Evolutionary conservation across 2,113 vertebrate species (phyloP), one percentile per base, ranked within the genome.

Genomic region (Microcebus griseorufus): DNA sequence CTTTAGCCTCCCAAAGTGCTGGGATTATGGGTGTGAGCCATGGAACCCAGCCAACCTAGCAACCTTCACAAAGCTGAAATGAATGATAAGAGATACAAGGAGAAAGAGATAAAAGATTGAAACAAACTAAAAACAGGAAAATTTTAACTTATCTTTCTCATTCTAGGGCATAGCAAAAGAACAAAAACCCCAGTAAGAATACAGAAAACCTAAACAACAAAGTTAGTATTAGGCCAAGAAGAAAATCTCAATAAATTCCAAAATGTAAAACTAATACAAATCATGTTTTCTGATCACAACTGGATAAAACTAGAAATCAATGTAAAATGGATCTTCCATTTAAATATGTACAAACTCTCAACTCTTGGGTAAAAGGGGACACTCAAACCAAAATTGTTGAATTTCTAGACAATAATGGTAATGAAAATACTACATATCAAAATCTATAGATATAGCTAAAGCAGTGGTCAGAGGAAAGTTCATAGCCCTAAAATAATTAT

Each of bases 161-260:
- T 95, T 88, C 37, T 23, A 88, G 48, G 55, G 78, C 34, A 88
- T 39, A 73, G 53, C 25, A 89, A 90, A 79, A 70, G 32, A 93
- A 88, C 29, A 90, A 53, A 76, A 78, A 80, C 16, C 7, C 20
- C 29, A 65, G 12, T 93, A 94, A 90, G 60, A 90, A 87, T 75
- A 81, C 1, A 95, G 16, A 89, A 94, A 96, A 90, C 9, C 29
- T 82, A 82, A 94, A 95, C 22, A 85, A 82, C 62, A 79, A 90
- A 79, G 89, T 92, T 55, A 94, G 18, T 94, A 93, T 65, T 81
- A 91, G 53, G 55, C 9, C 51, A 83, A 90, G n/a, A 95, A 88
- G 67, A 89, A 94, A 93, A 88, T 90, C n/a, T 90, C 51, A 96
- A 29, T 80, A 92, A 90, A 96, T 93, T 79, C 37, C 29, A 78